Percentiles rank a stretch among this genome's conserved stretches.
These are phyloP conservation scores for Mus minutoides DNA, from an alignment of 2,797 vertebrate genomes.

Conservation along the genomic window DNA sequence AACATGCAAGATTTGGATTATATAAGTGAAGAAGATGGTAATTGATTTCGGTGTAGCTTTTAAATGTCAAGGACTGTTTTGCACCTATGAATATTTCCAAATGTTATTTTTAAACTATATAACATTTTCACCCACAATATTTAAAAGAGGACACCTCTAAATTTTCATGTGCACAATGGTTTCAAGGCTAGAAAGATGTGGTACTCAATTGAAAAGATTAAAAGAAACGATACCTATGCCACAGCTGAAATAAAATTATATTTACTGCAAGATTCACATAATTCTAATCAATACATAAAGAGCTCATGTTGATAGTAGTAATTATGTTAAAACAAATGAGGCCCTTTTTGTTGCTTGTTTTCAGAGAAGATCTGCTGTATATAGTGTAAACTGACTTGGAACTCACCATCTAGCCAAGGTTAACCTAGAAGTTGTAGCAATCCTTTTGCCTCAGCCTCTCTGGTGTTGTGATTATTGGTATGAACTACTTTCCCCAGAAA, in stretches of 20 bases:
- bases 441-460: neutral
- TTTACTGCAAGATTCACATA: neutral
- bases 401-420: neutral
- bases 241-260: conserved; percentile 36
- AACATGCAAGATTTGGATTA: neutral
- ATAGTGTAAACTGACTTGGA: neutral
- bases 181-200: neutral
- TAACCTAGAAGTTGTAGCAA: neutral
- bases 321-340: neutral
- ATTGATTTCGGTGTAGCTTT: conserved; percentile 23
- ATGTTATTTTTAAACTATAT: conserved; percentile 9
- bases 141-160: neutral
- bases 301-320: neutral
- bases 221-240: neutral
- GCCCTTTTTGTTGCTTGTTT: neutral
- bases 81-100: neutral
- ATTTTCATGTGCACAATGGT: neutral
- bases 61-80: neutral
- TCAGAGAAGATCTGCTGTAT: neutral
- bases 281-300: neutral
- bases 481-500: neutral
- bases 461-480: neutral
- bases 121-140: neutral
- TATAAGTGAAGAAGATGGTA: neutral
- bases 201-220: conserved; percentile 18